Evolutionary conservation across 1,140 invertebrate genomes (phyloP).

Genomic region (Drosophila funebris): DNA sequence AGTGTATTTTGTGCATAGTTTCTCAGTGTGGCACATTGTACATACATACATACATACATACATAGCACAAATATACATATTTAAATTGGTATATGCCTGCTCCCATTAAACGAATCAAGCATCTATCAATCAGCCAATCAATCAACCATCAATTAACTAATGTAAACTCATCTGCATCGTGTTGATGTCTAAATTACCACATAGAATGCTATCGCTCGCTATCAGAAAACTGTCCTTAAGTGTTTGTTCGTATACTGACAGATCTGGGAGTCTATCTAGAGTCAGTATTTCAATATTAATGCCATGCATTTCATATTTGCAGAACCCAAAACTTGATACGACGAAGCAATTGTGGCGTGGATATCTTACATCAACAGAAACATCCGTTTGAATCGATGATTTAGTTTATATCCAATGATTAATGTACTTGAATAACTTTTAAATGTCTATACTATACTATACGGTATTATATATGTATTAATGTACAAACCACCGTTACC

Average conservation of each 20-base stretch:
- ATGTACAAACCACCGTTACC: constrained; percentile 45
- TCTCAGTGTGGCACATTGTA: constrained; percentile 62
- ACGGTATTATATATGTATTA: constrained; percentile 46
- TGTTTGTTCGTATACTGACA: constrained; percentile 19
- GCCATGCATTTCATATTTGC: constrained; percentile 51
- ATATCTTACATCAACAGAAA: constrained; percentile 82
- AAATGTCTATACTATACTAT: constrained; percentile 26
- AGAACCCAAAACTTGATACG: constrained; percentile 81
- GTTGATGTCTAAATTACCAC: constrained; percentile 37
- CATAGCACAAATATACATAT: constrained; percentile 28
- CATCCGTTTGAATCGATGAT: constrained; percentile 82
- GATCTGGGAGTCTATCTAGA: constrained; percentile 11
- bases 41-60: constrained; percentile 20
- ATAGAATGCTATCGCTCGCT: constrained; percentile 33
- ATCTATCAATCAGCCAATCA: constrained; percentile 29
- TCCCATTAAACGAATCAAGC: constrained; percentile 38
- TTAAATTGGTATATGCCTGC: constrained; percentile 42
- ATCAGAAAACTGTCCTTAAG: constrained; percentile 28
- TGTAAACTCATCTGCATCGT: constrained; percentile 42
- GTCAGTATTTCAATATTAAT: constrained; percentile 21
- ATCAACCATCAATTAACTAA: constrained; percentile 28
- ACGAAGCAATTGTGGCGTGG: constrained; percentile 79
- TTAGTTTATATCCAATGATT: too few relatives aligned
- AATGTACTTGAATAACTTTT: constrained; percentile 48
- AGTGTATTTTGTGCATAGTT: constrained; percentile 68